Evolutionary conservation across 2,888 invertebrate species (phyloP).

Genomic region (Drosophila vallismaia): DNA sequence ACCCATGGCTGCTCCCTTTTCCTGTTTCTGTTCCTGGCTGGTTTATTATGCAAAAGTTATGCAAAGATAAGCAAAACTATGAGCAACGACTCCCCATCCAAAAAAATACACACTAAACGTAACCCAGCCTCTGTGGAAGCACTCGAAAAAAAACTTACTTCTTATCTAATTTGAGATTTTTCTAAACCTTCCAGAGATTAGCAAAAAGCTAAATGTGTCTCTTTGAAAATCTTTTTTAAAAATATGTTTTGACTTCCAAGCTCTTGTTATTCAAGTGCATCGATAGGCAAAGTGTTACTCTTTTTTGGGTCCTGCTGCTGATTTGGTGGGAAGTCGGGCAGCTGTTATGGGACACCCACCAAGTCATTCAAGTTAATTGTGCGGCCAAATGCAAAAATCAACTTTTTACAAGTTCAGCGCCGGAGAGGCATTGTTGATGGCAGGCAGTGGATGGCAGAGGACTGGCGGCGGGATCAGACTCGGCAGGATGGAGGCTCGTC

Average conservation of each 20-base stretch:
- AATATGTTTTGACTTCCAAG: too few relatives aligned
- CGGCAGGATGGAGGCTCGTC: conserved; percentile 51
- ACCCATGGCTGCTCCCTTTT: conserved; percentile 34
- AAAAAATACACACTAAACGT: conserved; percentile 61
- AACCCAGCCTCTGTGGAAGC: conserved; percentile 26
- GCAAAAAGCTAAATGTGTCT: too few relatives aligned
- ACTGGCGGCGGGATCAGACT: background rate
- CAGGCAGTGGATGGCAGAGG: background rate
- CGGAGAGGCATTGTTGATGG: conserved; percentile 17
- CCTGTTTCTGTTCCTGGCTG: conserved; percentile 58
- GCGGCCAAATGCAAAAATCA: conserved; percentile 77
- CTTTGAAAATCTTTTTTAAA: too few relatives aligned
- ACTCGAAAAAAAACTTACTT: background rate
- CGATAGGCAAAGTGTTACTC: conserved; percentile 32
- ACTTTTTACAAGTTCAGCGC: conserved; percentile 64
- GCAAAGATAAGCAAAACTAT: conserved; percentile 80
- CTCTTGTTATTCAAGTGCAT: background rate
- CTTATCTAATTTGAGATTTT: too few relatives aligned
- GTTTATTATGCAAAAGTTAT: conserved; percentile 81
- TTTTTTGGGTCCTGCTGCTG: conserved; percentile 38
- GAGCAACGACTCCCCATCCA: conserved; percentile 65
- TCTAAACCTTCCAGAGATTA: too few relatives aligned
- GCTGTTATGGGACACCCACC: conserved; percentile 61
- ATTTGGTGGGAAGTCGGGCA: conserved; percentile 58
- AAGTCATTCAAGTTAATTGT: conserved; percentile 72